A percentile compares a stretch with the other conserved stretches of the same genome.
Evolutionary conservation across 2,113 vertebrate species (phyloP).

Genomic region (human (Homo sapiens)): GRCh38 chrX:46201501-46202000

Average conservation of each 20-base stretch:
- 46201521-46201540: constrained; percentile 37
- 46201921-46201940: too few relatives aligned
- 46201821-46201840: constrained; percentile 58
- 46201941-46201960: too few relatives aligned
- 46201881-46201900: too few relatives aligned
- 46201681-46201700: background rate
- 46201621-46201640: background rate
- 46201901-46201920: too few relatives aligned
- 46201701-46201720: background rate
- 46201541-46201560: constrained; percentile 5
- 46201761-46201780: constrained; percentile 37
- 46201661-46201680: background rate
- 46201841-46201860: constrained; percentile 37
- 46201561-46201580: constrained; percentile 11
- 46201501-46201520: background rate
- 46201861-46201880: background rate
- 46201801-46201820: constrained; percentile 39
- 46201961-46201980: too few relatives aligned
- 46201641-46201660: background rate
- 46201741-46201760: background rate
- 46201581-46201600: constrained; percentile 17
- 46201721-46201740: background rate
- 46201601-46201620: constrained; percentile 36
- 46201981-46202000: too few relatives aligned
- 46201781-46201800: constrained; percentile 45